Base-by-base conservation (phyloP, 1,140 invertebrate species). In the Cydia splendana region DNA sequence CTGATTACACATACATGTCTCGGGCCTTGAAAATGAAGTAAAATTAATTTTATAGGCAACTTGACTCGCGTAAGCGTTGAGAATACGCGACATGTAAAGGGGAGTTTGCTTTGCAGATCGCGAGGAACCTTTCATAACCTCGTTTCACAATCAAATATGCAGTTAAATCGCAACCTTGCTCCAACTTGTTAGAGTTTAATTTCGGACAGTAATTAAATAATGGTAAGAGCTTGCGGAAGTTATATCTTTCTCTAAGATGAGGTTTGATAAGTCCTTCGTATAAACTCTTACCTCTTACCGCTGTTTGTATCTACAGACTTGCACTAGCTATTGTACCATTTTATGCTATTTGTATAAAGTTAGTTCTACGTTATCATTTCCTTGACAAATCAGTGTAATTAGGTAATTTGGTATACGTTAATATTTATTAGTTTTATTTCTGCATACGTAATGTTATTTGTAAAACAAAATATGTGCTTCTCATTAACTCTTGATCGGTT, bases 211-310 rank as follows among this genome's bases (percentile, higher is more conserved):
- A 18, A 20, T 18, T 18, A 18, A 18, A 18, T 57, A 18, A 57
- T n/a, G 20, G 15, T 57, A 18, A 15, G n/a, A 57, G n/a, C 15
- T 57, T 57, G 53, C n/a, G n/a, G n/a, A 57, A 18, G n/a, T 20
- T 57, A 57, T 7, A 57, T 15, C 1, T n/a, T 18, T 15, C 53
- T 57, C 53, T 57, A 18, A 20, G 53, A 57, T 57, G 53, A 57
- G n/a, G 65, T 65, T 28, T 24, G 65, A 65, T 65, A 65, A 65
- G 65, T 65, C 28, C 38, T 42, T 65, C 65, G 12, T 65, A 65
- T 65, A 65, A 30, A 65, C 62, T 65, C 62, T 65, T 65, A 65
- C 24, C 62, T 65, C 62, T 65, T 65, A 65, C 24, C 13, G 13
- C 65, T 28, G 65, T 65, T 65, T 30, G 28, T 28, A 65, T 65